Evolutionary conservation across 2,113 vertebrate genomes (phyloP).

Genomic region (Pogona vitticeps): DNA sequence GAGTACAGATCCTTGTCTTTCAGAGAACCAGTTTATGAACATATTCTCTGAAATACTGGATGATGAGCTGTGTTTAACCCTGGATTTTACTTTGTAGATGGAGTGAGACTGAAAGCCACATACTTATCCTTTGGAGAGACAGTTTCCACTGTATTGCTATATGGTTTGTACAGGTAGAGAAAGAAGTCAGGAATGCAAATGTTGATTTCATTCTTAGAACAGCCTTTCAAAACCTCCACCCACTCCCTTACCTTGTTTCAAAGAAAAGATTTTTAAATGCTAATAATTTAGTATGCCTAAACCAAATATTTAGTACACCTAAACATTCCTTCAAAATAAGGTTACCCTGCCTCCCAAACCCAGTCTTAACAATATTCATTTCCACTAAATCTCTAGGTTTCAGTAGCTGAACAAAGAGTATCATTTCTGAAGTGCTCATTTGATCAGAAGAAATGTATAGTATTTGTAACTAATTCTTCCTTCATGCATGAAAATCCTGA

Average conservation of each 20-base stretch:
- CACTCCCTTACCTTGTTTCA: not conserved
- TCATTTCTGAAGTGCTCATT: slow-evolving; percentile 28
- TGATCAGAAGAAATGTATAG: slow-evolving; percentile 37
- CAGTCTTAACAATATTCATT: slow-evolving; percentile 33
- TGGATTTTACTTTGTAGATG: slow-evolving; percentile 37
- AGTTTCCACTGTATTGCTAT: slow-evolving; percentile 18
- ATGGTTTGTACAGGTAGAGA: slow-evolving; percentile 7
- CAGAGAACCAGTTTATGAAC: not conserved
- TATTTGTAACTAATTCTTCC: slow-evolving; percentile 52
- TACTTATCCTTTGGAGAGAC: not conserved
- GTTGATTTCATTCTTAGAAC: not conserved
- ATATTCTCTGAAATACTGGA: not conserved
- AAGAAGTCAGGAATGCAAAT: not conserved
- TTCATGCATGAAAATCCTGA: slow-evolving; percentile 30
- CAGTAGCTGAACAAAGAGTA: slow-evolving; percentile 41
- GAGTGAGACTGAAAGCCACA: slow-evolving; percentile 19
- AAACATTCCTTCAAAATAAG: slow-evolving; percentile 24
- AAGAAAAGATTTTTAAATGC: not conserved
- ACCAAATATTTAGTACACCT: slow-evolving; percentile 3
- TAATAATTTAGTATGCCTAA: slow-evolving; percentile 32
- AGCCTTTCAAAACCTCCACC: not conserved
- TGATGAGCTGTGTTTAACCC: slow-evolving; percentile 30
- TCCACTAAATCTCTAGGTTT: slow-evolving; percentile 44
- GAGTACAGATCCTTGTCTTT: not conserved
- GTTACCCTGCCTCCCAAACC: not conserved